Evolutionary conservation across 1,140 invertebrate species (phyloP), one percentile per base, ranked within the genome.

Genomic region (Bilobella aurantiaca): DNA sequence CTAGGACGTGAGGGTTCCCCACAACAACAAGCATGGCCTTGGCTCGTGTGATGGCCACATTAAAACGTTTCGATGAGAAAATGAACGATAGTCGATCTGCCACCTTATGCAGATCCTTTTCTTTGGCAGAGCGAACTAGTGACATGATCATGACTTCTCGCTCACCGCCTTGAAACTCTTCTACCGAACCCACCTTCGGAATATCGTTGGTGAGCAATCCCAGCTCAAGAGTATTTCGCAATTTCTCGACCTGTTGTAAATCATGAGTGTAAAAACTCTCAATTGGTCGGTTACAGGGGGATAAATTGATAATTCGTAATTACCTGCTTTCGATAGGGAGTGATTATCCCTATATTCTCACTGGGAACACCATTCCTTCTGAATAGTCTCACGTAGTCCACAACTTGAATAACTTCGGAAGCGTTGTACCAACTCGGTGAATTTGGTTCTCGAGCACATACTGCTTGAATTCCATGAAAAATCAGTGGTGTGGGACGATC

Each of bases 121-220:
- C 75, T 56, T 68, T 49, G 0, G 87, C 85, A 65, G 69, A 74
- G 62, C 91, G 82, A 1, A 96, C 93, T 0, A 89, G 88, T 1
- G 90, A 91, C 47, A 98, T 80, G 0, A 97, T 84, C 37, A 97
- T 90, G 1, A 91, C 82, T 56, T 86, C 84, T 62, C 86, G 81
- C 77, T 97, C 93, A 79, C 94, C 87, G 3, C 93, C 94, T 79
- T 98, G 95, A 76, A 97, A 97, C 76, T 97, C 93, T 81, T 98
- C 94, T 1, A 96, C 91, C 5, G 89, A 90, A 0, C 92, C 93
- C 42, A 96, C 82, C 83, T 95, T 92, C 1, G 89, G 88, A 65
- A 83, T 74, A 21, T 80, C 75, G 5, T 85, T 75, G n/a, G 85
- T 81, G 67, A 88, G 80, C 16, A 85, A 82, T 21, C 79, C 77